These are phyloP conservation scores for Paradoxurus hermaphroditus DNA, from an alignment of 2,113 vertebrate genomes.

Conservation along the genomic window DNA sequence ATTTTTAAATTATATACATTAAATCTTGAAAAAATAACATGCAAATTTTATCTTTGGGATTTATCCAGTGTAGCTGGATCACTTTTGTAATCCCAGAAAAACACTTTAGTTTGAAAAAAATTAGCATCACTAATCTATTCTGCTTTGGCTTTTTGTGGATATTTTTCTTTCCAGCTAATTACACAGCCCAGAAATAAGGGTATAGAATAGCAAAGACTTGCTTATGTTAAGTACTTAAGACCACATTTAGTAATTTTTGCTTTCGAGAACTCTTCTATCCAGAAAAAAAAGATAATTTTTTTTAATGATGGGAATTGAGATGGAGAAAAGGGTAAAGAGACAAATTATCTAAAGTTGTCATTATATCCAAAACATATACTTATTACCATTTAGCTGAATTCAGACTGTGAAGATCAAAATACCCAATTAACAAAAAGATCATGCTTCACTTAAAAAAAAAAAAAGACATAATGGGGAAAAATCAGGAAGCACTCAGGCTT, in stretches of 20 bases:
- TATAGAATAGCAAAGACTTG: too few relatives aligned
- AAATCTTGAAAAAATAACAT: background rate
- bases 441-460: background rate
- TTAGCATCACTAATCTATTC: slow-evolving; percentile 3
- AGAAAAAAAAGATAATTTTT: background rate
- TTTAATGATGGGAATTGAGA: background rate
- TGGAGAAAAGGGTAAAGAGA: background rate
- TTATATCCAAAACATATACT: background rate
- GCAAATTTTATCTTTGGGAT: background rate
- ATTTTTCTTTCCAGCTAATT: slow-evolving; percentile 34
- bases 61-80: background rate
- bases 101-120: background rate
- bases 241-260: background rate
- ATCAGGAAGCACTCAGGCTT: background rate
- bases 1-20: background rate
- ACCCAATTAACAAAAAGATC: background rate
- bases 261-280: background rate
- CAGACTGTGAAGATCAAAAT: background rate
- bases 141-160: background rate
- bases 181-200: background rate
- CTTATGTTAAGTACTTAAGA: background rate
- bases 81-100: slow-evolving; percentile 17
- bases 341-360: background rate
- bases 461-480: background rate
- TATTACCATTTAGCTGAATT: background rate